These are phyloP conservation scores for Parelbella ahira DNA, from an alignment of 2,888 invertebrate genomes.

Conservation along the genomic window DNA sequence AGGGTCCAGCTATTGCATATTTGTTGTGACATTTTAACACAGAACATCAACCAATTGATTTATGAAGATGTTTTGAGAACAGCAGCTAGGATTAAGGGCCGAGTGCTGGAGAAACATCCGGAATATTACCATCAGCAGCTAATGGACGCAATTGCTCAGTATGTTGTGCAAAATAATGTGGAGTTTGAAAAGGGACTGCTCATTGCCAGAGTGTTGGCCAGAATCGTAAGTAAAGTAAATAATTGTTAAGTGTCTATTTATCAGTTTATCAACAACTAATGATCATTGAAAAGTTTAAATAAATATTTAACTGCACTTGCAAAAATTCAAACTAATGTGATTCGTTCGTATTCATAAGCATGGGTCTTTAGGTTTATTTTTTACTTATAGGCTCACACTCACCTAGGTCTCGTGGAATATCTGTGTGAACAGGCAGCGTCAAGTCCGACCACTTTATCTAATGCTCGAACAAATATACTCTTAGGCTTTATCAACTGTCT, in stretches of 20 bases:
- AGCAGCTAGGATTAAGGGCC: conserved; percentile 66
- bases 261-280: no score
- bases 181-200: conserved; percentile 73
- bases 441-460: conserved; percentile 54
- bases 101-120: conserved; percentile 62
- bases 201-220: conserved; percentile 73
- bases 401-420: conserved; percentile 80
- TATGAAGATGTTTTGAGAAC: conserved; percentile 75
- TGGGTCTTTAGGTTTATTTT: no score
- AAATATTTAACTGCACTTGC: no score
- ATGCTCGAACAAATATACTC: conserved; percentile 58
- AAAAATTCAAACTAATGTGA: no score
- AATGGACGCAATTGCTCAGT: conserved; percentile 77
- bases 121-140: conserved; percentile 83
- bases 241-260: no score
- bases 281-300: no score
- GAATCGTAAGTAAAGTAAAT: conserved; percentile 83
- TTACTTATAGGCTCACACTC: conserved; percentile 82
- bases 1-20: conserved; percentile 75
- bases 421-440: conserved; percentile 68
- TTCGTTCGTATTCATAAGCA: no score
- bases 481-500: conserved; percentile 76
- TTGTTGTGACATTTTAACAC: conserved; percentile 68
- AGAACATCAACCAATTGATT: conserved; percentile 58
- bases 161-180: conserved; percentile 70